These are phyloP conservation scores for Palythoa heliodiscus DNA, from an alignment of 92 coral and sea anemone genomes.

Conservation along the genomic window DNA sequence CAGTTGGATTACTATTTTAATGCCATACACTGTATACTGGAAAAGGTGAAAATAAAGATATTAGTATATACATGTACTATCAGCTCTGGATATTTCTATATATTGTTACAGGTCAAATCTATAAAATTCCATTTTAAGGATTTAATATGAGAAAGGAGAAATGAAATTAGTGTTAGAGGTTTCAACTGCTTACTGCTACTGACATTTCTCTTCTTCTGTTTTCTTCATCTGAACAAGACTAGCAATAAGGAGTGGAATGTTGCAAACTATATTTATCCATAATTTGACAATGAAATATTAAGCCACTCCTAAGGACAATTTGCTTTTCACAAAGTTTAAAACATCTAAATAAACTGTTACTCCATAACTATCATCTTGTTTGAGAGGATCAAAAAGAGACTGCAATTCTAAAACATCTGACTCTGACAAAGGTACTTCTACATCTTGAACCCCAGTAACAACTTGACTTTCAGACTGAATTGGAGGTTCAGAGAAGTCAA, in stretches of 20 bases:
- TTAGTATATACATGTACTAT: neutral
- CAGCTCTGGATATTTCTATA: slow-evolving; percentile 3
- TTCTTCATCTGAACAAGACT: neutral
- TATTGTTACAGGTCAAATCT: neutral
- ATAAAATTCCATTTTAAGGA: neutral
- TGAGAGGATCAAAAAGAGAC: neutral
- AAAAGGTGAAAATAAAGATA: neutral
- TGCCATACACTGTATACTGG: slow-evolving; percentile 4
- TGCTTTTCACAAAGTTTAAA: neutral
- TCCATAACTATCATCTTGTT: slow-evolving; percentile 5
- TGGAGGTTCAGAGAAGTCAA: too few species aligned
- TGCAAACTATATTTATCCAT: slow-evolving; percentile 1
- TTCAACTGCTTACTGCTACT: neutral
- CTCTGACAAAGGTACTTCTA: too few species aligned
- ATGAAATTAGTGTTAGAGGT: neutral
- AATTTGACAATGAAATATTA: neutral
- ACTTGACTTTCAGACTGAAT: too few species aligned
- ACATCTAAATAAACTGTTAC: neutral
- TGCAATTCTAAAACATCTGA: neutral
- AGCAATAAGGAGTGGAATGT: neutral
- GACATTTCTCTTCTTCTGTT: neutral
- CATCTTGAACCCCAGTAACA: too few species aligned
- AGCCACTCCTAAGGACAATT: neutral
- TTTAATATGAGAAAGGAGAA: neutral
- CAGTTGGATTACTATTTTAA: too few species aligned